phyloP scores from a whole-genome alignment of 2,113 vertebrate species.

The Perca fluviatilis region DNA sequence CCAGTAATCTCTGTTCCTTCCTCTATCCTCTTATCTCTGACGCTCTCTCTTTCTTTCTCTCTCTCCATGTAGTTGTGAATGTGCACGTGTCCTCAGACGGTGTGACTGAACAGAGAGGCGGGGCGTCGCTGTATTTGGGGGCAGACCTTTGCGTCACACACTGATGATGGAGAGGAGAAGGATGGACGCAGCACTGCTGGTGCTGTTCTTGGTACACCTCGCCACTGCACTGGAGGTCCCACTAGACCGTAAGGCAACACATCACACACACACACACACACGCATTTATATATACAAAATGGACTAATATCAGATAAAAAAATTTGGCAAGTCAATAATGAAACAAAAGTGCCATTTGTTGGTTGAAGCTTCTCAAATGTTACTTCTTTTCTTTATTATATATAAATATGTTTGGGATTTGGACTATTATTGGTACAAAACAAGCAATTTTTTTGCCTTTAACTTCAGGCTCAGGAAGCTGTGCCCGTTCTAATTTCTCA shows the following conservation, averaged over 20 bases:
- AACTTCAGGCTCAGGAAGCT: background rate
- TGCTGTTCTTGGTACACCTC: conserved; percentile 89
- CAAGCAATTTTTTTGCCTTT: background rate
- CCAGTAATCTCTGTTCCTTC: conserved; percentile 20
- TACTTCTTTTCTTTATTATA: background rate
- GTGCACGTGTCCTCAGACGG: conserved; percentile 52
- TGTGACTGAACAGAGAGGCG: conserved; percentile 76
- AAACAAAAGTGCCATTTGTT: background rate
- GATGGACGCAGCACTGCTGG: conserved; percentile 79
- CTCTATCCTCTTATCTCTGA: conserved; percentile 36
- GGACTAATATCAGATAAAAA: background rate
- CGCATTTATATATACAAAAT: background rate
- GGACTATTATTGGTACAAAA: background rate
- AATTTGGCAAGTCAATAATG: background rate
- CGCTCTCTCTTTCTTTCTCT: conserved; percentile 35
- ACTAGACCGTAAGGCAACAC: conserved; percentile 92
- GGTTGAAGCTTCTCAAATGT: background rate
- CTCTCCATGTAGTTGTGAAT: conserved; percentile 61
- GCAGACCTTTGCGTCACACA: conserved; percentile 74
- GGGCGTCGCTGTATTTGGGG: conserved; percentile 71
- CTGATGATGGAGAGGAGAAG: conserved; percentile 87
- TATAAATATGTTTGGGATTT: background rate
- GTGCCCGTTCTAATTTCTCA: background rate
- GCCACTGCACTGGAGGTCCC: conserved; percentile 93
- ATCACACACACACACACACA: background rate